A percentile compares a stretch with the other conserved stretches of the same genome.
phyloP scores from a whole-genome alignment of 2,113 vertebrate species.

The Pao palembangensis region DNA sequence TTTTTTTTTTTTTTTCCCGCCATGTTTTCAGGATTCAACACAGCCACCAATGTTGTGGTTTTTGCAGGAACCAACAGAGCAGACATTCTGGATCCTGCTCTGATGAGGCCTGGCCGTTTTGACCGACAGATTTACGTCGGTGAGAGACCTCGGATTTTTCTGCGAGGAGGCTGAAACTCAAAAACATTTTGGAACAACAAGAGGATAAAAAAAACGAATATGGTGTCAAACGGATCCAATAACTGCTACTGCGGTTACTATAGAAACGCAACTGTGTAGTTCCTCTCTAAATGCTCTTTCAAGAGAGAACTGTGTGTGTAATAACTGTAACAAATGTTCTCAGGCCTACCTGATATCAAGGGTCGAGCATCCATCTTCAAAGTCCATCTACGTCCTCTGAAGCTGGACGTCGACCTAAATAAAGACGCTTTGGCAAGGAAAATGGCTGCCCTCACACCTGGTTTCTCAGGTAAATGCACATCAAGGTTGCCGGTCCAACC shows the following conservation, averaged over 20 bases:
- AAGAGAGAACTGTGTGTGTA: background rate
- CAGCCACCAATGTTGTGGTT: constrained; percentile 74
- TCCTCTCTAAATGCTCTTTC: background rate
- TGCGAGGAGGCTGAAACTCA: background rate
- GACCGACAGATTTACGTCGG: constrained; percentile 80
- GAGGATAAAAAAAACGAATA: no score
- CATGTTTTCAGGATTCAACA: constrained; percentile 77
- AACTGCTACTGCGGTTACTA: no score
- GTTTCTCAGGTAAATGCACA: constrained; percentile 76
- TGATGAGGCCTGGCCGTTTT: constrained; percentile 77
- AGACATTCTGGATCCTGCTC: constrained; percentile 77
- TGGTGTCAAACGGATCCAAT: background rate
- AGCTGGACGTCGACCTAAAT: constrained; percentile 65
- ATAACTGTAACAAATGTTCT: background rate
- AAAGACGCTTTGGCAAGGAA: constrained; percentile 66
- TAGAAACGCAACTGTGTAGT: no score
- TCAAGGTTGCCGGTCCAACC: background rate
- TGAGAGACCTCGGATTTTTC: constrained; percentile 28
- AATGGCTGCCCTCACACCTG: constrained; percentile 72
- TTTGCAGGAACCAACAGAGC: constrained; percentile 78
- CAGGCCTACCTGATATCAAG: constrained; percentile 81
- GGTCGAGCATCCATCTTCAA: constrained; percentile 80
- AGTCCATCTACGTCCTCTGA: constrained; percentile 78
- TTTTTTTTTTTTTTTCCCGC: background rate
- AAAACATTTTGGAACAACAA: background rate